Conservation (phyloP, 1,140 invertebrate species). For the Cherax quadricarinatus region DNA sequence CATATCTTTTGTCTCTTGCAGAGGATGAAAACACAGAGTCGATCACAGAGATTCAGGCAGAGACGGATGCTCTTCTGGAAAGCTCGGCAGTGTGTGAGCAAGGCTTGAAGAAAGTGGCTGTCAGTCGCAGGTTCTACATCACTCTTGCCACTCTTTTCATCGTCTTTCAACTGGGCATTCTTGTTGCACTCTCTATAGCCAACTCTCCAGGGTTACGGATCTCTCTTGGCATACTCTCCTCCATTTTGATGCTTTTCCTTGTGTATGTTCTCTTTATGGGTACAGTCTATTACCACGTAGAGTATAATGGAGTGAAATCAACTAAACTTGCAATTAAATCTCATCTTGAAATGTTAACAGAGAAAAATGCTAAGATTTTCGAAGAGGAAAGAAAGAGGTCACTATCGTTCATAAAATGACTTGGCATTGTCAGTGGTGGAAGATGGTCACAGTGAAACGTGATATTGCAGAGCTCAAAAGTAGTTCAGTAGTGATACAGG, state of each 20-base stretch:
- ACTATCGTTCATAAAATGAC: conserved; percentile 57
- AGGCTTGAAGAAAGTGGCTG: conserved; percentile 43
- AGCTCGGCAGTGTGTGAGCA: conserved; percentile 55
- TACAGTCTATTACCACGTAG: conserved; percentile 42
- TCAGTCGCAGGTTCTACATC: conserved; percentile 42
- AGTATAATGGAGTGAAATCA: conserved; percentile 41
- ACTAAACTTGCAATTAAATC: conserved; percentile 39
- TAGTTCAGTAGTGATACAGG: background rate
- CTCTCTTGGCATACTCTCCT: conserved; percentile 14
- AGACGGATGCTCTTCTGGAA: conserved; percentile 54
- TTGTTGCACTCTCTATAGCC: conserved; percentile 25
- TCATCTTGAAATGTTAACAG: conserved; percentile 48
- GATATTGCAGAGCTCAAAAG: background rate
- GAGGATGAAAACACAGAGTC: conserved; percentile 25
- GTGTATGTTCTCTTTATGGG: conserved; percentile 55
- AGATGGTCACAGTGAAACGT: background rate
- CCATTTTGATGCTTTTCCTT: conserved; percentile 14
- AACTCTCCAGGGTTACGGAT: conserved; percentile 18
- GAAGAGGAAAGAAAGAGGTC: conserved; percentile 59
- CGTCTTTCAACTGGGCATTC: conserved; percentile 24
- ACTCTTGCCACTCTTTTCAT: conserved; percentile 20
- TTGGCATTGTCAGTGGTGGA: background rate
- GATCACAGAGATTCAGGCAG: conserved; percentile 25
- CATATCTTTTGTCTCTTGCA: background rate
- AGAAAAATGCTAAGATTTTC: conserved; percentile 48